Evolutionary conservation across 2,888 invertebrate species (phyloP).

Genomic region (Sussaba pulchella): DNA sequence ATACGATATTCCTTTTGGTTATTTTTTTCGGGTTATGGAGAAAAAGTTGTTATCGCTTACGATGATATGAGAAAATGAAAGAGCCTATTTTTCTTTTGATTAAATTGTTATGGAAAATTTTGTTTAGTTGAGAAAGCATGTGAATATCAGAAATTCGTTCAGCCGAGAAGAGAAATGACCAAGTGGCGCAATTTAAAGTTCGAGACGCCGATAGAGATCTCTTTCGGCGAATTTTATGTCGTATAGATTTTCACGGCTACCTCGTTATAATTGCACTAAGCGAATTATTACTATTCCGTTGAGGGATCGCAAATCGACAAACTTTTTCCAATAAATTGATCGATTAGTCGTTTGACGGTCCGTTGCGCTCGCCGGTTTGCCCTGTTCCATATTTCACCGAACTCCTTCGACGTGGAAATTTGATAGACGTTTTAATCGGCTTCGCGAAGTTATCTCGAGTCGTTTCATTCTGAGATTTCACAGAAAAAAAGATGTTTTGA

Average conservation of each 20-base stretch:
- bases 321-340: slow-evolving; percentile 49
- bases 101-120: too few relatives aligned
- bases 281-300: slow-evolving; percentile 28
- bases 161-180: not conserved
- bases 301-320: slow-evolving; percentile 38
- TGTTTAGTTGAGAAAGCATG: too few relatives aligned
- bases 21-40: too few relatives aligned
- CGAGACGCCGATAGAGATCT: not conserved
- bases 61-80: too few relatives aligned
- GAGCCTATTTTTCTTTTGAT: too few relatives aligned
- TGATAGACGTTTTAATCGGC: slow-evolving; percentile 31
- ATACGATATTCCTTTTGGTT: too few relatives aligned
- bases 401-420: slow-evolving; percentile 9
- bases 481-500: not conserved
- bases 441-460: slow-evolving; percentile 10
- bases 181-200: slow-evolving; percentile 5
- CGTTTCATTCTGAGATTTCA: not conserved
- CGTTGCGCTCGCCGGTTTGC: not conserved
- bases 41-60: not conserved
- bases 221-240: not conserved
- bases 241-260: slow-evolving; percentile 10
- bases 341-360: slow-evolving; percentile 40
- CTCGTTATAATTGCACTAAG: slow-evolving; percentile 28
- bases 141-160: too few relatives aligned
- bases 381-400: not conserved